phyloP scores from a whole-genome alignment of 2,113 vertebrate species.

The Stegostoma tigrinum region DNA sequence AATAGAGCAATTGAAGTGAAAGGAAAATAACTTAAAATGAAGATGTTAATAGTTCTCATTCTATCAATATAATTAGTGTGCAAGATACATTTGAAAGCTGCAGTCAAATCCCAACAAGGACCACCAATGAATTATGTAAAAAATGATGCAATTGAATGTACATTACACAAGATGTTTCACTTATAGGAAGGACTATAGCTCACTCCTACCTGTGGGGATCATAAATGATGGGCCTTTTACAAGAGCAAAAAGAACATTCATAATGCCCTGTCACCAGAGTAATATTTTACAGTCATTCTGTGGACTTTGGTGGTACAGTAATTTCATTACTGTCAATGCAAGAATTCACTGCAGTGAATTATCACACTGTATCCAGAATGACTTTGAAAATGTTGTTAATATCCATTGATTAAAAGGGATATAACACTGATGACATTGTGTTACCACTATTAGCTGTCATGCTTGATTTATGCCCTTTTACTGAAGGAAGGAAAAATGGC shows the following conservation, averaged over 20 bases:
- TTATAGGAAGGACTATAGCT: background rate
- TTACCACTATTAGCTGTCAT: conserved; percentile 28
- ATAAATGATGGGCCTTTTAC: conserved; percentile 20
- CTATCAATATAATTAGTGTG: background rate
- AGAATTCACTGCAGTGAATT: conserved; percentile 25
- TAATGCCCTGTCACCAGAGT: background rate
- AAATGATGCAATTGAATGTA: background rate
- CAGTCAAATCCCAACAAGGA: background rate
- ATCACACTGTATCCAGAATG: conserved; percentile 24
- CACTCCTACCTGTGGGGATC: background rate
- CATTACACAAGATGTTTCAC: background rate
- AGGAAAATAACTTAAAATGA: background rate
- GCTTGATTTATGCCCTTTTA: conserved; percentile 33
- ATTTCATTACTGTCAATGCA: conserved; percentile 33
- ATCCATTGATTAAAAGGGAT: conserved; percentile 33
- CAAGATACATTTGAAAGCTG: background rate
- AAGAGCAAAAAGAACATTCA: conserved; percentile 13
- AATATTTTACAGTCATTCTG: conserved; percentile 27
- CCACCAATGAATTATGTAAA: background rate
- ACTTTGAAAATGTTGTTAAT: conserved; percentile 24
- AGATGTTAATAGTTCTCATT: background rate
- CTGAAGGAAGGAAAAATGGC: background rate
- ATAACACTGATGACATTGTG: conserved; percentile 33
- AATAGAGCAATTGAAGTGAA: background rate
- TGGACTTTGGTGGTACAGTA: background rate